Evolutionary conservation across 2,797 vertebrate species (phyloP), one percentile per base, ranked within the genome.

Genomic region (Menidia menidia): DNA sequence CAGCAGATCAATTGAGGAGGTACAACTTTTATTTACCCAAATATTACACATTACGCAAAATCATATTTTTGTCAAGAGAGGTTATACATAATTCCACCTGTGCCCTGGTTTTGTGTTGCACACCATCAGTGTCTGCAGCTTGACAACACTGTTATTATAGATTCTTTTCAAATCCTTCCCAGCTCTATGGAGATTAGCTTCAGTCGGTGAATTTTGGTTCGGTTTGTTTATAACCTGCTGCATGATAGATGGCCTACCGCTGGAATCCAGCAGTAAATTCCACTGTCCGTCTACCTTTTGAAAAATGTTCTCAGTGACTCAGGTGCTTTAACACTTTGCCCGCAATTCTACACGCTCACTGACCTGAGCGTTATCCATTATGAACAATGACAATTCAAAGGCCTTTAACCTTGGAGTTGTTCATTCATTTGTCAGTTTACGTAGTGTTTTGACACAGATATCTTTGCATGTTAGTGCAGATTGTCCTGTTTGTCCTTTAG

Each of bases 221-320:
- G 25, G 63, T 67, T 19, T 45, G 51, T 82, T 71, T 72, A 48
- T 71, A 74, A 68, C 59, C 63, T 57, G 47, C 33, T 19, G 31
- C 60, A 53, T 73, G 73, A 71, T 32, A 41, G 11, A 69, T 43
- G 62, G 35, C 67, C 35, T 18, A 8, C 55, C 41, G 0, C 59
- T 60, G 77, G 73, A 79, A 76, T 82, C 57, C 44, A 33, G 3
- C 56, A 3, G 55, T 10, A 56, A 52, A 71, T 80, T 67, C 69
- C 74, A 30, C 11, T 0, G 31, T 47, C 33, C 31, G 16, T 35
- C 62, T 51, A 33, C 33, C 44, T 6, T 25, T 2, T n/a, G 51
- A 81, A 55, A 45, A 72, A 69, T 63, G 62, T 11, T 11, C 56
- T 80, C 58, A 47, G 42, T 62, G 62, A 41, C n/a, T 63, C 66